Base-by-base conservation (phyloP, 2,113 vertebrate species). In the Fregata magnificens region DNA sequence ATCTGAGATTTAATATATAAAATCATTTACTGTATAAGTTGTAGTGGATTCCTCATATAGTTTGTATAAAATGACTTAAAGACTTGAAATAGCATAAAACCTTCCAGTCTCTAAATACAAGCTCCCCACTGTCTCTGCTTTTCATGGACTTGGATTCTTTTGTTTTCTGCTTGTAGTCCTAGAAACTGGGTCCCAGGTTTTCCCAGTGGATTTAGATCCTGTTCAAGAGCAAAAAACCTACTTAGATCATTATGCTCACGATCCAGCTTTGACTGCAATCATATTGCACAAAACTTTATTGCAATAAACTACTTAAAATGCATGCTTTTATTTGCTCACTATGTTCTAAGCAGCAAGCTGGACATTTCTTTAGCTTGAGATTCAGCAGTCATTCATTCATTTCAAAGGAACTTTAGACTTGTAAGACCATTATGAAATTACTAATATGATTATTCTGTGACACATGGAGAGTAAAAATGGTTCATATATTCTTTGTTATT, bases 11-110 rank as follows among this genome's bases (percentile, higher is more conserved):
- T 62, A 78, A 49, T 67, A 71, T 8, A 42, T 38, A 50, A 79
- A 81, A 70, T 70, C 0, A 38, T 47, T 77, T 65, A 40, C 36
- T 38, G 10, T 1, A 0, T 52, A 61, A 78, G 6, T 82, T 70
- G 12, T 52, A 12, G 16, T 56, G 19, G 8, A 15, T 67, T 86
- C 18, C 13, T 80, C n/a, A 55, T 31, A 3, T 22, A 42, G 15
- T 50, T 59, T 71, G 3, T 40, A 55, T 67, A 56, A 72, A 80
- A 81, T 42, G 3, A 34, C 4, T 71, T 65, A 56, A 56, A 56
- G 29, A 31, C 10, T 59, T 83, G 52, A 89, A 90, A 50, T 15
- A 71, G 20, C 13, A n/a, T 55, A 62, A 80, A 85, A 47, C 15
- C 34, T 77, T 66, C 28, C 15, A 61, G 31, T 44, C 20, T 58